Conservation (phyloP, 2,888 invertebrate genomes). For the Allophyes oxyacanthae region DNA sequence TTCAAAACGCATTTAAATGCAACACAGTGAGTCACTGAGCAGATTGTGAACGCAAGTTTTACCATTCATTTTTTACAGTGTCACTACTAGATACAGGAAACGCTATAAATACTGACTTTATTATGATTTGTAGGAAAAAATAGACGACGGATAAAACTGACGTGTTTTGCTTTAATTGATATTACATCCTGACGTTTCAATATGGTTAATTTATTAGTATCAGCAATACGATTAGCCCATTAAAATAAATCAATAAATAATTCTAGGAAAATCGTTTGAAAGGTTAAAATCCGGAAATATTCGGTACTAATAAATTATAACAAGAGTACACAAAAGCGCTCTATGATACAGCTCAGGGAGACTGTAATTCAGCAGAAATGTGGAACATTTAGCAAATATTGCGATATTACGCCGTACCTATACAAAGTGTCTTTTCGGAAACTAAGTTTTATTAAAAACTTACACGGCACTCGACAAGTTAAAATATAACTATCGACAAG, state of each 20-base stretch:
- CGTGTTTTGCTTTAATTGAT: constrained; percentile 24
- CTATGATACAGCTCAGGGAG: too few relatives aligned
- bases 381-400: constrained; percentile 13
- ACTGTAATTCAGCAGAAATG: constrained; percentile 1
- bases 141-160: constrained; percentile 10
- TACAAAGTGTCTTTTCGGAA: constrained; percentile 44
- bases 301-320: too few relatives aligned
- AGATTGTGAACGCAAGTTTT: constrained; percentile 27
- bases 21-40: constrained; percentile 34
- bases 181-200: constrained; percentile 16
- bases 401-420: constrained; percentile 23
- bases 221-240: background rate
- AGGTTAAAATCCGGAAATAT: too few relatives aligned
- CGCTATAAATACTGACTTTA: constrained; percentile 21
- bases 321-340: too few relatives aligned
- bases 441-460: constrained; percentile 53
- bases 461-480: constrained; percentile 47
- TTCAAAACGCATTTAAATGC: constrained; percentile 23
- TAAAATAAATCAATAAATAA: constrained; percentile 11
- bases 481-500: constrained; percentile 52
- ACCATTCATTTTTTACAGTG: constrained; percentile 24
- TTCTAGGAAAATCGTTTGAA: constrained; percentile 4
- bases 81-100: constrained; percentile 33
- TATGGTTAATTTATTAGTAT: constrained; percentile 12
- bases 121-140: constrained; percentile 19